Evolutionary conservation across 37 sponge, comb jelly and placozoan genomes (phyloP), one percentile per base, ranked within the genome.

Genomic region (Cliona cf. orientalis): DNA sequence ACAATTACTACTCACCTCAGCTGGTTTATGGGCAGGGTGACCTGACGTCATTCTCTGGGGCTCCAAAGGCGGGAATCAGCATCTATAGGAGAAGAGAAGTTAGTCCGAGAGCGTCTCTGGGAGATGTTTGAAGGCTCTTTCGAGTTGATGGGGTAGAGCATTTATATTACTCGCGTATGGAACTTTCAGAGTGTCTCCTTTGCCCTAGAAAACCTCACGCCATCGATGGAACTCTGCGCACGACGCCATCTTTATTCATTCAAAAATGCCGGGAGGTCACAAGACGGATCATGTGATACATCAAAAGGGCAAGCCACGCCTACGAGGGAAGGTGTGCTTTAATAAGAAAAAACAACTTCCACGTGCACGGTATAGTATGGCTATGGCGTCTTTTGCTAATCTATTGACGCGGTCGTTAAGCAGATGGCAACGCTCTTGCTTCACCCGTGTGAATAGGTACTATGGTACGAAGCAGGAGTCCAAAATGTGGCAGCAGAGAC

Each of bases 401-500:
- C n/a, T n/a, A n/a, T n/a, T n/a, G n/a, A n/a, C n/a, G n/a, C n/a
- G n/a, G n/a, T n/a, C n/a, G n/a, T n/a, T n/a, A n/a, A n/a, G n/a
- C n/a, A n/a, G n/a, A 3, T 32, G 35, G 2, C 36, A 19, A 4
- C 32, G 3, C 32, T 9, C 29, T 46, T 2, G 57, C 9, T 2
- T 22, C 0, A 14, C 1, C 21, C 11, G 35, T 49, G 31, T n/a
- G n/a, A n/a, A n/a, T n/a, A 80, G 81, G 42, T 23, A 38, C 61
- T 88, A 88, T 40, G 70, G 78, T 23, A 88, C 70, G 49, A 58
- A 71, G 53, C 76, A 62, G 37, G 83, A 81, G 34, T 88, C 89
- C 31, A 81, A 82, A 28, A 62, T 62, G 22, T 87, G 95, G 89
- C 84, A 81, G 68, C 92, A 94, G 29, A 87, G 71, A 53, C 95